Percentiles rank a stretch among this genome's conserved stretches.
Evolutionary conservation across 2,888 invertebrate species (phyloP).

Genomic region (Criorhina ranunculi): DNA sequence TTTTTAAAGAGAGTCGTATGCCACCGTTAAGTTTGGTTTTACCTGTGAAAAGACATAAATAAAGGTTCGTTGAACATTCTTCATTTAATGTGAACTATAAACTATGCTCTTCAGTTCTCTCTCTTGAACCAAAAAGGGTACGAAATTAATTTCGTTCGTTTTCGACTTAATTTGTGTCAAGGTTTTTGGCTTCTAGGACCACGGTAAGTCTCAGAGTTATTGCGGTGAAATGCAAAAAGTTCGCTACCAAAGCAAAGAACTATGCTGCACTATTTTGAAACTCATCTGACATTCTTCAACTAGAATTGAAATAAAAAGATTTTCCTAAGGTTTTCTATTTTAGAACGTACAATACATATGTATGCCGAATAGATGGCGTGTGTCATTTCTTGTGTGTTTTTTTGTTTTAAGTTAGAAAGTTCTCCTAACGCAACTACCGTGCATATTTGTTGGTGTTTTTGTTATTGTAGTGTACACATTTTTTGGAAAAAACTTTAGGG

Average conservation of each 20-base stretch:
- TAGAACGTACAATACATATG: too few relatives aligned
- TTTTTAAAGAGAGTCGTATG: too few relatives aligned
- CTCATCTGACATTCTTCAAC: constrained; percentile 50
- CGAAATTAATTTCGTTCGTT: too few relatives aligned
- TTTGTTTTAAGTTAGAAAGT: constrained; percentile 16
- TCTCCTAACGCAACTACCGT: constrained; percentile 20
- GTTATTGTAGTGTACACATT: constrained; percentile 4
- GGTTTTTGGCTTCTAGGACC: too few relatives aligned
- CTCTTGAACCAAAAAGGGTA: too few relatives aligned
- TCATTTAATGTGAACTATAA: too few relatives aligned
- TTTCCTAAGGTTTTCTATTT: constrained; percentile 28
- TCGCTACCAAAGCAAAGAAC: constrained; percentile 25
- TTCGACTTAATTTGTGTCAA: too few relatives aligned
- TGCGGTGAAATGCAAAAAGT: constrained; percentile 11
- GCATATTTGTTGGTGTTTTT: constrained; percentile 25
- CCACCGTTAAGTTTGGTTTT: too few relatives aligned
- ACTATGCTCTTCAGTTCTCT: too few relatives aligned
- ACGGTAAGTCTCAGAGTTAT: neutral
- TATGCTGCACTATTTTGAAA: constrained; percentile 36
- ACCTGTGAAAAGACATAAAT: too few relatives aligned
- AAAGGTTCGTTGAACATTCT: too few relatives aligned
- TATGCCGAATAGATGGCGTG: constrained; percentile 30
- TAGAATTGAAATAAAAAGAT: constrained; percentile 32
- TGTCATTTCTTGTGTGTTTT: constrained; percentile 22
- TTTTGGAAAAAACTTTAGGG: constrained; percentile 30